These are phyloP conservation scores for Mesoligia furuncula DNA, from an alignment of 2,888 invertebrate species.

Conservation along the genomic window DNA sequence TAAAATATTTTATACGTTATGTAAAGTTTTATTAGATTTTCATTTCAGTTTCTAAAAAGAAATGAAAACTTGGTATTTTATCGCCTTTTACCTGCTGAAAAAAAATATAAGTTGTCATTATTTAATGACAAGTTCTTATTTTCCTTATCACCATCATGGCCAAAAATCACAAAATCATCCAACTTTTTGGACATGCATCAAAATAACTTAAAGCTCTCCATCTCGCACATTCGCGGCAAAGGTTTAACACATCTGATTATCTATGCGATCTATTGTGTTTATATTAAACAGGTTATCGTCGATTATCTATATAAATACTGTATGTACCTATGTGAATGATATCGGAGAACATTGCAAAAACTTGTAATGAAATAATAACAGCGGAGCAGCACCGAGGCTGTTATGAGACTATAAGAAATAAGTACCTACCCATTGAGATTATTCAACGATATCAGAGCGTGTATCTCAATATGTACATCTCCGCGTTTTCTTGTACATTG, in stretches of 20 bases:
- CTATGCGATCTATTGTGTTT: slow-evolving; percentile 15
- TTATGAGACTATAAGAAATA: slow-evolving; percentile 60
- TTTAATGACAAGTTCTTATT: not conserved
- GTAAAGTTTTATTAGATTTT: not conserved
- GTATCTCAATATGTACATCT: slow-evolving; percentile 47
- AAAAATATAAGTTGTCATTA: not conserved
- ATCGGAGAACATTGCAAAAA: slow-evolving; percentile 52
- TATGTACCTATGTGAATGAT: slow-evolving; percentile 41
- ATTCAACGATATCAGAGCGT: slow-evolving; percentile 51
- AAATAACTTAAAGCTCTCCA: not conserved
- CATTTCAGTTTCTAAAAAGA: not conserved
- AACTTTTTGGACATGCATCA: not conserved
- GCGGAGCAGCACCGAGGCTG: slow-evolving; percentile 45
- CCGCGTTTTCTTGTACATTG: slow-evolving; percentile 47
- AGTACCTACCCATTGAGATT: slow-evolving; percentile 58
- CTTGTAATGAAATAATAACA: slow-evolving; percentile 64
- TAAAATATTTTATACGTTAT: not conserved
- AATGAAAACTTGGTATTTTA: not conserved
- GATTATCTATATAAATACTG: slow-evolving; percentile 36
- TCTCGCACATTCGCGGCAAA: not conserved
- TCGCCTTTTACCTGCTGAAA: too few species aligned
- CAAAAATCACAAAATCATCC: not conserved
- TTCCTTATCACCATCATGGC: too few species aligned
- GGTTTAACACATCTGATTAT: slow-evolving; percentile 20
- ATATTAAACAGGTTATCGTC: slow-evolving; percentile 9